Base-by-base conservation (phyloP, 1,140 invertebrate species). In the Sesamia nonagrioides region DNA sequence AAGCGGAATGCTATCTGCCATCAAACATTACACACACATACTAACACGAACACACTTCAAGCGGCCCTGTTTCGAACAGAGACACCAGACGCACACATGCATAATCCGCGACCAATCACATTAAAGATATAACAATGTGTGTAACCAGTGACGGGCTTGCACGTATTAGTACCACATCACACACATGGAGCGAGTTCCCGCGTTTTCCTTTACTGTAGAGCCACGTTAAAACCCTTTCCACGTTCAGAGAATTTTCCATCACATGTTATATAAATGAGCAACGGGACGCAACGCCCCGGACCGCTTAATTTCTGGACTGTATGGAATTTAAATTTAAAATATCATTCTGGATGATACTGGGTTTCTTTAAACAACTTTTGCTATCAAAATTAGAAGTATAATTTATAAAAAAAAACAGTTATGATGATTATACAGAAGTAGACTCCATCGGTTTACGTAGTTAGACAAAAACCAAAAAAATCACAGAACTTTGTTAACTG, bases 241-340 rank as follows among this genome's bases (percentile, higher is more conserved):
- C 71, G 71, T 73, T 58, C 52, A 42, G 52, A n/a, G 52, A 73
- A 73, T 73, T 73, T 73, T 73, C 71, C 71, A 73, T 73, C 71
- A 58, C 52, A 58, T 73, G 71, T 73, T 58, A 58, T 58, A 73
- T 73, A 73, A 73, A 73, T 58, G 71, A 52, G 71, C 69, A 21
- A 45, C 66, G 52, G 71, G 42, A 73, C 71, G 52, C 27, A 58
- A 17, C 33, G 68, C 33, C 48, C 45, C 9, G 27, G 3, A 3
- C 27, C n/a, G 66, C 42, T 69, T 69, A 52, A 69, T 52, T 45
- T 6, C 45, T 48, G 11, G 42, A 69, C 66, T n/a, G 66, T 52
- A 68, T 68, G 63, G 66, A 69, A 69, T 69, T 69, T 69, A 69
- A 69, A 69, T 69, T 69, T 13, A 52, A 73, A 73, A 58, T 37